Evolutionary conservation across 2,797 vertebrate species (phyloP), one percentile per base, ranked within the genome.

Genomic region (Cetoscarus ocellatus): DNA sequence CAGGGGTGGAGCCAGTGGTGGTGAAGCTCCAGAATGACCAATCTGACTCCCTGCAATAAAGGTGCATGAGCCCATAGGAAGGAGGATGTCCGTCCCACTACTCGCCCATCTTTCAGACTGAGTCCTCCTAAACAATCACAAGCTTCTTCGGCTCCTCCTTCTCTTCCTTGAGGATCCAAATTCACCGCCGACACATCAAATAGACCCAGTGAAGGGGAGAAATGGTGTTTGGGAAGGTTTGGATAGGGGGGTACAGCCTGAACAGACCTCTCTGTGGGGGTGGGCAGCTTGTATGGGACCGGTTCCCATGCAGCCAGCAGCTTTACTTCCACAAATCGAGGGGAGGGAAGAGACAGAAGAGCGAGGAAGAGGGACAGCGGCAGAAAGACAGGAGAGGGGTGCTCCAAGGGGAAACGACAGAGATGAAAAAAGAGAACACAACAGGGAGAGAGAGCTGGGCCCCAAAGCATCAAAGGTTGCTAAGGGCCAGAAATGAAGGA

Each of bases 391-490:
- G 72, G 83, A 73, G 84, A 82, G 88, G 86, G 87, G 86, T 39
- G 38, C 83, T 64, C 67, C 63, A 85, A 80, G 88, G 80, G 83
- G 70, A 74, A 81, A 82, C 45, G 72, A 79, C 86, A 67, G 80
- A 83, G 72, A 86, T 64, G 73, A 70, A 79, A 57, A 75, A 76
- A 50, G 52, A 12, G 5, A 68, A 84, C 84, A 88, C 89, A 90
- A 89, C 83, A 50, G 85, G 82, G 80, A 80, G 57, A 91, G 86
- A 91, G 78, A 87, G 75, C 82, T 69, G 92, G 92, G 90, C 92
- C 91, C 90, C 89, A 86, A 82, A 89, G 89, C 88, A 91, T 94
- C 94, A 94, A 94, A 94, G 94, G 94, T 94, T 94, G 93, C 93
- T 90, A 94, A 80, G 94, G 92, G 82, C 79, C 60, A 92, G 88